Evolutionary conservation across 2,888 invertebrate genomes (phyloP).

Genomic region (Ernsta delagoae): DNA sequence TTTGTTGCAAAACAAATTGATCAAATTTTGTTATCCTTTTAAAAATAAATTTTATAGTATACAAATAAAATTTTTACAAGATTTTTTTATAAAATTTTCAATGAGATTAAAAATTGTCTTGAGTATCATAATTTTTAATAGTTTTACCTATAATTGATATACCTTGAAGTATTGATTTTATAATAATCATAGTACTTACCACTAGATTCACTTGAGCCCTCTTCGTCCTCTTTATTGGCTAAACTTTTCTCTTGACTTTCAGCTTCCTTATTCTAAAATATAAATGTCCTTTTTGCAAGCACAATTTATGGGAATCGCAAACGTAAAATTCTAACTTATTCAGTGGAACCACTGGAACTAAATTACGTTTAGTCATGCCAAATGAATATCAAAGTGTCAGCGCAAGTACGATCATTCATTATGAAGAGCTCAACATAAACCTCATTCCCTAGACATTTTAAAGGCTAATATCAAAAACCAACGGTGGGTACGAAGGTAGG

Average conservation of each 20-base stretch:
- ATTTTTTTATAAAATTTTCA: too few species aligned
- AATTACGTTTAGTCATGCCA: slow-evolving; percentile 25
- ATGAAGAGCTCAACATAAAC: slow-evolving; percentile 29
- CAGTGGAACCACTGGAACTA: slow-evolving; percentile 9
- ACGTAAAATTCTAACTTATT: background rate
- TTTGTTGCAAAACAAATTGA: too few species aligned
- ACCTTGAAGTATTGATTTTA: too few species aligned
- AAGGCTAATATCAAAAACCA: slow-evolving; percentile 40
- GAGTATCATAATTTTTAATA: too few species aligned
- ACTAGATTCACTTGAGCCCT: slow-evolving; percentile 51
- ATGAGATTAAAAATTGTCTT: too few species aligned
- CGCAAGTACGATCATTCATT: slow-evolving; percentile 27
- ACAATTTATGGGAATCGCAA: background rate
- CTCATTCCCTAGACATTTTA: slow-evolving; percentile 27
- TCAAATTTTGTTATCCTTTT: too few species aligned
- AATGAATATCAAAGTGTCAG: slow-evolving; percentile 28
- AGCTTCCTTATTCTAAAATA: slow-evolving; percentile 39
- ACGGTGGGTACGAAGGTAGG: slow-evolving; percentile 34
- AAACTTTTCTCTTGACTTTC: slow-evolving; percentile 14
- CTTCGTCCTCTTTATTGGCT: slow-evolving; percentile 37
- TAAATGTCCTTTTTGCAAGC: background rate
- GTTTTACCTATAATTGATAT: too few species aligned
- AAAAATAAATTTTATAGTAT: too few species aligned
- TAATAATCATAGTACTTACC: slow-evolving; percentile 52
- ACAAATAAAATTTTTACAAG: too few species aligned